Evolutionary conservation across 2,113 vertebrate species (phyloP).

Genomic region (Hippotragus niger): DNA sequence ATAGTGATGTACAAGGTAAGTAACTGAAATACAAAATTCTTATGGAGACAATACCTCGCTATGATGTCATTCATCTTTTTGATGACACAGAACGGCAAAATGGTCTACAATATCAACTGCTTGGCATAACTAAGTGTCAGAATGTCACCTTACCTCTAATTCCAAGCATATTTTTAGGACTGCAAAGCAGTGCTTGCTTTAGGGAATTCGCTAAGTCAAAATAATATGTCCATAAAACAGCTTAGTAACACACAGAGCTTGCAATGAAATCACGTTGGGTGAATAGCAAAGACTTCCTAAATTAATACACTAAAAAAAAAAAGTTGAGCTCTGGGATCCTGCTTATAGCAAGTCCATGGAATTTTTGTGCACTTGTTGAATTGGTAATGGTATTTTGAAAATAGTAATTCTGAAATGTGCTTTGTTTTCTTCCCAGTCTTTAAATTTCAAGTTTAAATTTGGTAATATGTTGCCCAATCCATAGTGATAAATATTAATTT

Average conservation of each 20-base stretch:
- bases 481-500: not conserved
- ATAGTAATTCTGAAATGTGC: not conserved
- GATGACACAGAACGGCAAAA: not conserved
- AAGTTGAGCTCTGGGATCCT: not conserved
- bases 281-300: not conserved
- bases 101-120: not conserved
- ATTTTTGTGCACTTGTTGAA: not conserved
- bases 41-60: not conserved
- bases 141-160: not conserved
- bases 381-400: not conserved
- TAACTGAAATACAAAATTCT: not conserved
- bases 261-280: not conserved
- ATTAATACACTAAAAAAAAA: not conserved
- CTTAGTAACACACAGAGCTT: not conserved
- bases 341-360: not conserved
- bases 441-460: constrained; percentile 11
- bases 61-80: not conserved
- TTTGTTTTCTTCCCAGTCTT: not conserved
- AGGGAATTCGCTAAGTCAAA: not conserved
- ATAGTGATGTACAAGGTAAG: not conserved
- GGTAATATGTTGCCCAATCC: not conserved
- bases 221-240: not conserved
- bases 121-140: not conserved
- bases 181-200: not conserved
- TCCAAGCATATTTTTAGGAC: not conserved